These are phyloP conservation scores for Taxidea taxus DNA, from an alignment of 2,113 vertebrate genomes.

Conservation along the genomic window DNA sequence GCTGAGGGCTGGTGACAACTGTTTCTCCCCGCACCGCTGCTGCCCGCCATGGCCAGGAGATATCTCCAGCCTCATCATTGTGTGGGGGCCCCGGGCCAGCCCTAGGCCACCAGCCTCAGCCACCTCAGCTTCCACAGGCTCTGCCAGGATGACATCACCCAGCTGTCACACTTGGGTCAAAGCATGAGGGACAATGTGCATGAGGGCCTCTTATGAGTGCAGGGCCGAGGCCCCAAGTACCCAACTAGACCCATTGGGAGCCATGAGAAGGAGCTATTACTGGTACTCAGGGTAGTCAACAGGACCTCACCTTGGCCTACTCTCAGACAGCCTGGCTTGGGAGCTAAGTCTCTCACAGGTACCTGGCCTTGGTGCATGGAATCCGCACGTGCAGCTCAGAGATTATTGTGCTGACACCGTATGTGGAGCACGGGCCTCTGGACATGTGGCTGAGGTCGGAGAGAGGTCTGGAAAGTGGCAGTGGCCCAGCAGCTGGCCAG, in stretches of 20 bases:
- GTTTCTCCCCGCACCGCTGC: slow-evolving; percentile 86
- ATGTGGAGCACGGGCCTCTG: slow-evolving; percentile 91
- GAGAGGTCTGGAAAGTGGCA: slow-evolving; percentile 90
- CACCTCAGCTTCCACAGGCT: slow-evolving; percentile 92
- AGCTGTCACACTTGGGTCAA: slow-evolving; percentile 91
- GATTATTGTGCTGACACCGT: slow-evolving; percentile 95
- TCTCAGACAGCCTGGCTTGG: slow-evolving; percentile 94
- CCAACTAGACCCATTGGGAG: slow-evolving; percentile 79
- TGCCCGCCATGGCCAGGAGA: slow-evolving; percentile 88
- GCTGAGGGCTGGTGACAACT: slow-evolving; percentile 84
- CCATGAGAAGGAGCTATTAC: slow-evolving; percentile 78
- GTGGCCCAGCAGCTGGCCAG: slow-evolving; percentile 93
- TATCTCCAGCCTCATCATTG: slow-evolving; percentile 90
- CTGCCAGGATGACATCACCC: slow-evolving; percentile 87
- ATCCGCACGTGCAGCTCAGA: slow-evolving; percentile 92
- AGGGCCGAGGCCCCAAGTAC: neutral
- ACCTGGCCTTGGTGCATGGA: slow-evolving; percentile 93
- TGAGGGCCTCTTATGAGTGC: slow-evolving; percentile 73
- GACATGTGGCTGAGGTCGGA: slow-evolving; percentile 90
- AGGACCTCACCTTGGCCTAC: slow-evolving; percentile 91
- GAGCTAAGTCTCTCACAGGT: slow-evolving; percentile 93
- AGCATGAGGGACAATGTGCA: slow-evolving; percentile 94
- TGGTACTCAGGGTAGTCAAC: slow-evolving; percentile 94
- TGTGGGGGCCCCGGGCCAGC: slow-evolving; percentile 66
- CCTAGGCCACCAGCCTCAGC: slow-evolving; percentile 77